Conservation (phyloP, 2,797 vertebrate genomes). For the Acrossocheilus fasciatus region DNA sequence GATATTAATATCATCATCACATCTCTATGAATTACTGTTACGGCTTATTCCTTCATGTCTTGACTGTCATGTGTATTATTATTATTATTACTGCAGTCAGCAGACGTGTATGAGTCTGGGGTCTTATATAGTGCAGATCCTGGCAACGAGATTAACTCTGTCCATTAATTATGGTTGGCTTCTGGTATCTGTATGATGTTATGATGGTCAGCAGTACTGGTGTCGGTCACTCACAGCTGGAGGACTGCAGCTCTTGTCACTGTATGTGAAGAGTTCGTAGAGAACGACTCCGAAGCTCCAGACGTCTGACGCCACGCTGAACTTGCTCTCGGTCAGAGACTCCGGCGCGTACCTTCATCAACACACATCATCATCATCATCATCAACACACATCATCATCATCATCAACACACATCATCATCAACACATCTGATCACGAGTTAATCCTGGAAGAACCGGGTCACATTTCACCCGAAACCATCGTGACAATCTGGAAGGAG, state of each 20-base stretch:
- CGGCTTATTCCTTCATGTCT: not conserved
- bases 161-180: not conserved
- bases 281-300: slow-evolving; percentile 99
- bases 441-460: not conserved
- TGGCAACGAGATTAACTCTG: not conserved
- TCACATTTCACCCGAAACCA: no score
- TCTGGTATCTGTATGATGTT: not conserved
- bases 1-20: no score
- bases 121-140: not conserved
- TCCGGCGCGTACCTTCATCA: slow-evolving; percentile 94
- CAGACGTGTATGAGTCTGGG: not conserved
- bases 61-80: not conserved
- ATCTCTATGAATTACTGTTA: not conserved
- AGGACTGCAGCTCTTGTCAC: slow-evolving; percentile 96
- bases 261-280: slow-evolving; percentile 96
- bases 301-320: slow-evolving; percentile 95
- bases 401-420: slow-evolving; percentile 56
- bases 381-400: not conserved
- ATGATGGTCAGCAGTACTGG: not conserved
- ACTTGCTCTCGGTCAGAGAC: slow-evolving; percentile 95
- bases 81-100: not conserved
- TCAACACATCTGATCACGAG: not conserved
- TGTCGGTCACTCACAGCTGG: slow-evolving; percentile 82
- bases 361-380: slow-evolving; percentile 9
- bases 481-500: no score